Evolutionary conservation across 1,140 invertebrate species (phyloP).

Genomic region (Bilobella aurantiaca): DNA sequence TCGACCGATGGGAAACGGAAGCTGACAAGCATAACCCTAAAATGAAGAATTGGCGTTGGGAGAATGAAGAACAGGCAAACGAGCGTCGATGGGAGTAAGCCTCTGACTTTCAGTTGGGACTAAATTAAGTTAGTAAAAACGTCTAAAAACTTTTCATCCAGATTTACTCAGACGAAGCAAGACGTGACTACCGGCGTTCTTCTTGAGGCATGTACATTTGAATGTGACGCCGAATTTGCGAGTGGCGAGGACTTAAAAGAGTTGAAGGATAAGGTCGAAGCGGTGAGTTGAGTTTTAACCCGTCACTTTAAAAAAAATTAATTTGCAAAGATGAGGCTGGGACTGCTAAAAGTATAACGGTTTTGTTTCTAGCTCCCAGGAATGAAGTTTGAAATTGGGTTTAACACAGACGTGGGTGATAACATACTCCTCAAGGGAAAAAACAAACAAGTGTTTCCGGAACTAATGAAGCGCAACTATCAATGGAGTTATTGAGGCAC

Average conservation of each 20-base stretch:
- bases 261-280: no score
- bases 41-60: slow-evolving; percentile 62
- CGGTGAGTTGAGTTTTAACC: no score
- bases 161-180: neutral
- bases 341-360: neutral
- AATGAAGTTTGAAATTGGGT: slow-evolving; percentile 45
- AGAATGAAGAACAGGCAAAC: slow-evolving; percentile 50
- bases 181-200: no score
- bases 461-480: no score
- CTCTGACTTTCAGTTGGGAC: neutral
- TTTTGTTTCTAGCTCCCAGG: slow-evolving; percentile 44
- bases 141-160: neutral
- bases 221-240: no score
- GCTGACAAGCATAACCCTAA: slow-evolving; percentile 49
- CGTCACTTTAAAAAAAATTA: no score
- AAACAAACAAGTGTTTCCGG: neutral
- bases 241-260: no score
- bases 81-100: slow-evolving; percentile 45
- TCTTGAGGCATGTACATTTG: no score
- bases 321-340: neutral
- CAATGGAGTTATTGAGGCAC: no score
- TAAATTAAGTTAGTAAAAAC: neutral
- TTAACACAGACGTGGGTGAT: slow-evolving; percentile 47
- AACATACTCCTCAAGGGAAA: slow-evolving; percentile 42
- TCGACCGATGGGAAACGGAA: slow-evolving; percentile 47